Conservation (phyloP, 1,140 invertebrate genomes). For the Drosophila parvula region DNA sequence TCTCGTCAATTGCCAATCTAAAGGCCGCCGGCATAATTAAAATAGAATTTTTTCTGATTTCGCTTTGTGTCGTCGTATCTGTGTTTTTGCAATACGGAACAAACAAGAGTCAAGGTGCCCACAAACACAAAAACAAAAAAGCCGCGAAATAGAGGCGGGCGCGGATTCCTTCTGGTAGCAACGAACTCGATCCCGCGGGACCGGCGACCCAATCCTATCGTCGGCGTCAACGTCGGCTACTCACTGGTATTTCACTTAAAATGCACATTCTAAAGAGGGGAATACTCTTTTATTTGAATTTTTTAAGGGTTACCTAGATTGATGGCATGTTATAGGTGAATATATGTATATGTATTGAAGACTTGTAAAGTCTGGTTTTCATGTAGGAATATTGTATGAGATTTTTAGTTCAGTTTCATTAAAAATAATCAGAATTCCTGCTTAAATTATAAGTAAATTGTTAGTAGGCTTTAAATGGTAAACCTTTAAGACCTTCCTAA, state of each 20-base stretch:
- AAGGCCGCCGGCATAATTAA: conserved; percentile 74
- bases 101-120: conserved; percentile 68
- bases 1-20: conserved; percentile 74
- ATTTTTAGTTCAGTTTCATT: not conserved
- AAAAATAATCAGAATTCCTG: not conserved
- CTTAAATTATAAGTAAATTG: not conserved
- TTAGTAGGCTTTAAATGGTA: too few relatives aligned
- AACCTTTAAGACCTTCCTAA: too few relatives aligned
- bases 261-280: conserved; percentile 3
- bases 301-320: not conserved
- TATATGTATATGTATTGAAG: not conserved
- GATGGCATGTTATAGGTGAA: not conserved
- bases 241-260: conserved; percentile 11
- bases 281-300: conserved; percentile 10
- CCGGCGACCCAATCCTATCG: conserved; percentile 8
- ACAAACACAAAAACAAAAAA: conserved; percentile 16
- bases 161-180: conserved; percentile 40
- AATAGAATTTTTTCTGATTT: conserved; percentile 61
- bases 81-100: conserved; percentile 65
- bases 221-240: not conserved
- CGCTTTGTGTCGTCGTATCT: conserved; percentile 20
- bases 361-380: not conserved
- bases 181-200: conserved; percentile 38
- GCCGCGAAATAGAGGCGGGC: conserved; percentile 32
- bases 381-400: not conserved